Conservation (phyloP, 2,888 invertebrate genomes). For the Sesia bembeciformis region DNA sequence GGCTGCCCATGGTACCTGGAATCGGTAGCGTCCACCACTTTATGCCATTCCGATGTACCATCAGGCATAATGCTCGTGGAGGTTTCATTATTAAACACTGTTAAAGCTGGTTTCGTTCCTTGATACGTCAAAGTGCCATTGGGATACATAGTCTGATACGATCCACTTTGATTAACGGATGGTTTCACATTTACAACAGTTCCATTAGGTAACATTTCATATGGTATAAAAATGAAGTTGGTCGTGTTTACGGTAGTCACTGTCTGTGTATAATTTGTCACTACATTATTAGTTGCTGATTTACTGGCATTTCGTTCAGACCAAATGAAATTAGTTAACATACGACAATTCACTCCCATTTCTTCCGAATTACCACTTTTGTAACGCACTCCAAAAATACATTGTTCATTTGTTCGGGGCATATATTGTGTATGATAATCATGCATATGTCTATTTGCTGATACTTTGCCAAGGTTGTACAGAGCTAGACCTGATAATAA, state of each 20-base stretch:
- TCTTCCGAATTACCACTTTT: constrained; percentile 8
- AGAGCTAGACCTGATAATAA: constrained; percentile 15
- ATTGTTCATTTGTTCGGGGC: constrained; percentile 10
- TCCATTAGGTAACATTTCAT: not conserved
- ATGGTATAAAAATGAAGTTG: not conserved
- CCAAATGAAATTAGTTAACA: constrained; percentile 13
- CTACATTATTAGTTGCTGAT: not conserved
- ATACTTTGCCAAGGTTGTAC: constrained; percentile 11
- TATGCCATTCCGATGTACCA: not conserved
- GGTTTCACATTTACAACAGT: not conserved
- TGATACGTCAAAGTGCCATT: not conserved
- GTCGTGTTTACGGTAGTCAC: not conserved
- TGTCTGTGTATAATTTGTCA: not conserved
- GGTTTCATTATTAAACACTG: not conserved
- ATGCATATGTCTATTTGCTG: not conserved
- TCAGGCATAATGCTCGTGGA: not conserved
- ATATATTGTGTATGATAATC: constrained; percentile 3
- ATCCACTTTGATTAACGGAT: not conserved
- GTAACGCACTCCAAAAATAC: constrained; percentile 13
- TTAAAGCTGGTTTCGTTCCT: not conserved
- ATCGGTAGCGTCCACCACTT: not conserved
- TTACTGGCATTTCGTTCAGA: not conserved
- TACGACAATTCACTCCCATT: constrained; percentile 12
- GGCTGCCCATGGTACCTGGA: constrained; percentile 1
- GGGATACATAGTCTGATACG: not conserved